Base-by-base conservation (phyloP, 2,888 invertebrate species). In the Pinctada fucata region DNA sequence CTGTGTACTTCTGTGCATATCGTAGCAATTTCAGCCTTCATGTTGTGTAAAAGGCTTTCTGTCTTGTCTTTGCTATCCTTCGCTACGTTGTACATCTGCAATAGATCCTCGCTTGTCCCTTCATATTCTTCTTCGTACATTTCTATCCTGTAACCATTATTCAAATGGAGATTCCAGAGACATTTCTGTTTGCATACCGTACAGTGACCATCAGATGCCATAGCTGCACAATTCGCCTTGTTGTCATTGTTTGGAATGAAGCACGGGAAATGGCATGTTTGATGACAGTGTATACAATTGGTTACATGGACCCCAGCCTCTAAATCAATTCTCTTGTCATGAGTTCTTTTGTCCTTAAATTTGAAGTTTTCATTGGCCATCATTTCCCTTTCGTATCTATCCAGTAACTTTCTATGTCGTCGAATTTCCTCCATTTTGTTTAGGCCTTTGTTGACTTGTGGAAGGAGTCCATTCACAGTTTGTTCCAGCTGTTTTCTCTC, bases 41-140 rank as follows among this genome's bases (percentile, higher is more conserved):
- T 45, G n/a, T 69, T 70, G 8, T 67, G 68, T n/a, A 76, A 48
- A 69, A 69, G 49, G 50, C 13, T 1, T 50, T 69, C 64, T 49
- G 69, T 69, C 58, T 76, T 76, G 31, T 52, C n/a, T 3, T 65
- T 70, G 16, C 64, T 70, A 13, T 63, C 52, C 64, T 50, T 58
- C 8, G 75, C 75, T 2, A 69, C 31, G 51, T 76, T 70, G 70
- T 76, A 76, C 31, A 70, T 76, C n/a, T 69, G 47, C 63, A 70
- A 70, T n/a, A 76, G 51, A 52, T 76, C 75, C 8, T 76, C 75
- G 52, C 64, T 70, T 3, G 75, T 76, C n/a, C 50, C 64, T 2
- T 45, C 63, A 10, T 49, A 58, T 31, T 31, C 31, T 31, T 31
- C 31, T 31, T 31, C 31, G 31, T 31, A 31, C 31, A 31, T 31